Conservation (phyloP, 2,888 invertebrate genomes). For the Chrysodeixis includens region DNA sequence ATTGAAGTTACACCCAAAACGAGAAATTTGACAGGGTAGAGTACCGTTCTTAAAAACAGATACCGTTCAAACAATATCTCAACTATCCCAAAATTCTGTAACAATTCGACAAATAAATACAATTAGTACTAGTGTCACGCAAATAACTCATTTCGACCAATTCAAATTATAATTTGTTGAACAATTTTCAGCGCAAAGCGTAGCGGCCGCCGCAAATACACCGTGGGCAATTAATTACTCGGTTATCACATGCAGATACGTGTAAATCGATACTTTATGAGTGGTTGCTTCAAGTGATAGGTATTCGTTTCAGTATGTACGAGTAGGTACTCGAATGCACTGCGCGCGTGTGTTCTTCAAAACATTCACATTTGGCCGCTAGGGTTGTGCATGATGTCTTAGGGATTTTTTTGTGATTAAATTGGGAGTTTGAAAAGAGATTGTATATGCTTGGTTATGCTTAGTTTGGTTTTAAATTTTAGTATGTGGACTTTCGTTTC, state of each 20-base stretch:
- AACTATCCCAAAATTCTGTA: not conserved
- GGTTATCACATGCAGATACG: conserved; percentile 62
- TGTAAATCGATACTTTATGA: conserved; percentile 69
- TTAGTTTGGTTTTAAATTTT: no score
- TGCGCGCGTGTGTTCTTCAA: conserved; percentile 83
- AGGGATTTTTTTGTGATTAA: not conserved
- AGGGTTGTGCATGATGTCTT: conserved; percentile 67
- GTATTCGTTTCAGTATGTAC: conserved; percentile 73
- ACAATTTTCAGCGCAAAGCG: conserved; percentile 37
- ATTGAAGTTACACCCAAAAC: no score
- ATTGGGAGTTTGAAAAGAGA: not conserved
- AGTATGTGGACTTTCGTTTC: no score
- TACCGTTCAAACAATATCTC: no score
- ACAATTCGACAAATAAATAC: not conserved
- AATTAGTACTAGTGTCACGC: not conserved
- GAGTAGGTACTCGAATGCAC: conserved; percentile 67
- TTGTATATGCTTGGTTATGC: not conserved
- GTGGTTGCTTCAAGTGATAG: conserved; percentile 75
- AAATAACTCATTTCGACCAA: conserved; percentile 1
- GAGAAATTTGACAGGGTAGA: no score
- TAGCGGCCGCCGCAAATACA: conserved; percentile 55
- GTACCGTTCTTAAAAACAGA: no score
- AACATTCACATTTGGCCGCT: conserved; percentile 69
- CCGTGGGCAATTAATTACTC: conserved; percentile 60
- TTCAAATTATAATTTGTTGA: conserved; percentile 23